A percentile compares a stretch with the other conserved stretches of the same genome.
phyloP scores from a whole-genome alignment of 2,888 invertebrate species.

The Thera britannica region DNA sequence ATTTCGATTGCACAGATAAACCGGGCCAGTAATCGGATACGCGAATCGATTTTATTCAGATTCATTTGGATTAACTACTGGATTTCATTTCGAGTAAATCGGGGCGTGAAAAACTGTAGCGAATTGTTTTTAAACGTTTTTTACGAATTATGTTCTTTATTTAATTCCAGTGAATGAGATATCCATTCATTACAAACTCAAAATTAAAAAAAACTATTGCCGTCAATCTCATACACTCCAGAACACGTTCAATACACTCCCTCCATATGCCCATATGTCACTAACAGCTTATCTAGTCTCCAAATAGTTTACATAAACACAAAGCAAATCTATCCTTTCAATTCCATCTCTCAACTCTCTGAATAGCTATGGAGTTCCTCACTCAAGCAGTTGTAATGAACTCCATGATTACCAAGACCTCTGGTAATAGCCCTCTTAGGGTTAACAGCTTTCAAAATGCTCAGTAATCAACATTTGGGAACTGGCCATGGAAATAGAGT shows the following conservation, averaged over 20 bases:
- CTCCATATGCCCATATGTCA: background rate
- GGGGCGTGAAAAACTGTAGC: conserved; percentile 16
- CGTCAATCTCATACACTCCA: no score
- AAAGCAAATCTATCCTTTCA: background rate
- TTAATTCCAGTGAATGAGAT: background rate
- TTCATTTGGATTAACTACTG: conserved; percentile 33
- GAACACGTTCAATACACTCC: background rate
- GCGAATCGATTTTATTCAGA: conserved; percentile 29
- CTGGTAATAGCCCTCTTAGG: conserved; percentile 15
- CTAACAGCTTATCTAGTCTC: background rate
- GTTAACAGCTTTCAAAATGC: conserved; percentile 13
- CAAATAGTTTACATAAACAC: background rate
- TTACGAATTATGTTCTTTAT: background rate
- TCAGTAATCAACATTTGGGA: conserved; percentile 13
- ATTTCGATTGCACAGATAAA: conserved; percentile 29
- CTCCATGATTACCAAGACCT: conserved; percentile 9
- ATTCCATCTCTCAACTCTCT: conserved; percentile 7
- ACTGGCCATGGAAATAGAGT: background rate
- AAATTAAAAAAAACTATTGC: no score
- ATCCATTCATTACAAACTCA: background rate
- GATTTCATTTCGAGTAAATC: conserved; percentile 13
- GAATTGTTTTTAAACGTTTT: conserved; percentile 19
- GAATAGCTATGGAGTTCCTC: conserved; percentile 5
- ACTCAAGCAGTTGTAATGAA: conserved; percentile 5
- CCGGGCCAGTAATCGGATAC: conserved; percentile 22